These are phyloP conservation scores for Coracopsis vasa DNA, from an alignment of 2,113 vertebrate species.

Conservation along the genomic window DNA sequence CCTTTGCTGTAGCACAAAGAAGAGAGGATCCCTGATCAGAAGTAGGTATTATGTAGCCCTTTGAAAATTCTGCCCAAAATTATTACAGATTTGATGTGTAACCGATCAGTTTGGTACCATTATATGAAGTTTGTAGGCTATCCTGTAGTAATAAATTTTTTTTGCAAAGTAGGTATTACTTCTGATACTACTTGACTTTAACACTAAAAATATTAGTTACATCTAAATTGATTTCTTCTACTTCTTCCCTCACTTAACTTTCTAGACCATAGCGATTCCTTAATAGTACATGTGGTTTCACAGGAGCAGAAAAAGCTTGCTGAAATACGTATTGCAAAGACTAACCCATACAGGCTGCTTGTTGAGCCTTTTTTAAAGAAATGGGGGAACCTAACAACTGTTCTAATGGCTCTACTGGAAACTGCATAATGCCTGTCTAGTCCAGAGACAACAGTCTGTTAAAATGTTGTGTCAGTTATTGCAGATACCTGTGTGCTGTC, in stretches of 20 bases:
- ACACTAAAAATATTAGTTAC: background rate
- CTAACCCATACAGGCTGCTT: background rate
- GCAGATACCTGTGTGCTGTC: rapidly evolving
- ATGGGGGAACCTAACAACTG: too few species aligned
- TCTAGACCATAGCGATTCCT: background rate
- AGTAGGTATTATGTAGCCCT: background rate
- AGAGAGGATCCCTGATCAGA: background rate
- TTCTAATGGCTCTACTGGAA: background rate
- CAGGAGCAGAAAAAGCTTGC: background rate
- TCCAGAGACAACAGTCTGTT: background rate
- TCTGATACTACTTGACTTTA: background rate
- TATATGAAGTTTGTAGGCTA: background rate
- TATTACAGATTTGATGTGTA: background rate
- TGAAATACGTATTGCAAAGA: background rate
- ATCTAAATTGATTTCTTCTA: background rate
- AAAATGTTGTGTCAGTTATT: background rate
- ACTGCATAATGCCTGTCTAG: background rate
- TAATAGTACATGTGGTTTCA: background rate
- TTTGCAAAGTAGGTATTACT: background rate
- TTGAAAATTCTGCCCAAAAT: background rate
- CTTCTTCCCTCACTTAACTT: background rate
- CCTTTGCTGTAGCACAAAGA: background rate
- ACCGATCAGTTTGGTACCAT: background rate
- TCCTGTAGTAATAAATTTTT: background rate
- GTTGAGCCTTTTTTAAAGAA: background rate